A percentile compares a stretch with the other conserved stretches of the same genome.
phyloP scores from a whole-genome alignment of 1,140 invertebrate species.

The Pogonomyrmex californicus region DNA sequence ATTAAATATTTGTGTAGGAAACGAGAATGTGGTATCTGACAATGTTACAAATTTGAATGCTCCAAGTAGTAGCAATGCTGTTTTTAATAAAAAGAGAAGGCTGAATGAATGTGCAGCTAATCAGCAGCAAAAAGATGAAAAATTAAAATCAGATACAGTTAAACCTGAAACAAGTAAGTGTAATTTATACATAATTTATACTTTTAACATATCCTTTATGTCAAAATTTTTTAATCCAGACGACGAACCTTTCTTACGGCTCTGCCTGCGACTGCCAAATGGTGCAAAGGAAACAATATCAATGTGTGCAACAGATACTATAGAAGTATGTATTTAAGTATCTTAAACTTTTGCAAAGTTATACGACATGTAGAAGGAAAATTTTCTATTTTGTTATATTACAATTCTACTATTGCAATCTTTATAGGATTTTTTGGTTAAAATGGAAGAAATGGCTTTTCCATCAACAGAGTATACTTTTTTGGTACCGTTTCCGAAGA shows the following conservation, averaged over 20 bases:
- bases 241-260: slow-evolving; percentile 80
- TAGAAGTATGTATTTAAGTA: slow-evolving; percentile 78
- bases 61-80: slow-evolving; percentile 45
- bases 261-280: slow-evolving; percentile 84
- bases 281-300: slow-evolving; percentile 84
- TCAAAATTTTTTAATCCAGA: slow-evolving; percentile 42
- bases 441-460: slow-evolving; percentile 84
- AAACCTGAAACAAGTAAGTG: slow-evolving; percentile 69
- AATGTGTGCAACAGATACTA: slow-evolving; percentile 81
- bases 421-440: slow-evolving; percentile 83
- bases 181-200: background rate
- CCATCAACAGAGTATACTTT: slow-evolving; percentile 82
- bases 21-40: slow-evolving; percentile 15
- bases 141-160: slow-evolving; percentile 41
- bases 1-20: slow-evolving; percentile 40
- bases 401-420: background rate
- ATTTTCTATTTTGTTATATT: too few relatives aligned
- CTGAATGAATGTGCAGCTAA: slow-evolving; percentile 46
- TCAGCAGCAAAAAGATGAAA: slow-evolving; percentile 19
- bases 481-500: slow-evolving; percentile 84
- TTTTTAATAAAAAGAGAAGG: slow-evolving; percentile 64
- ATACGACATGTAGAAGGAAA: background rate
- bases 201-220: background rate
- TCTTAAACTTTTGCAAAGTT: background rate
- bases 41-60: slow-evolving; percentile 55